These are phyloP conservation scores for Coluber constrictor DNA, from an alignment of 2,797 vertebrate genomes.

Conservation along the genomic window DNA sequence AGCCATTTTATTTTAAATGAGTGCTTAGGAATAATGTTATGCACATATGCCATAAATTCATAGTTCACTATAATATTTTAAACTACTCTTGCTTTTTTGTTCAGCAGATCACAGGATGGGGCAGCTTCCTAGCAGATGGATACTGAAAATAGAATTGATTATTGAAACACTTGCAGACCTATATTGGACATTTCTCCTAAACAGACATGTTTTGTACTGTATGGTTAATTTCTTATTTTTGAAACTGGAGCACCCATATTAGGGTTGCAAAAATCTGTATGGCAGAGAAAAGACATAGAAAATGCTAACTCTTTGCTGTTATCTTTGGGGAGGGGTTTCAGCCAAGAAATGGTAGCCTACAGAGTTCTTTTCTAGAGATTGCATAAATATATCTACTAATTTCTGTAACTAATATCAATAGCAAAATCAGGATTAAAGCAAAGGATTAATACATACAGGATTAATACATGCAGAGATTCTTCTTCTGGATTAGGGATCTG, in stretches of 20 bases:
- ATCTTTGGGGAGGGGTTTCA: neutral
- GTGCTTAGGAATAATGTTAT: neutral
- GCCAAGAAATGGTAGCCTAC: neutral
- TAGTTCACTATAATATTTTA: neutral
- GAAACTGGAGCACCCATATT: neutral
- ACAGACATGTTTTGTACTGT: neutral
- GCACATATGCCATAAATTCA: neutral
- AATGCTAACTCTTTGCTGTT: neutral
- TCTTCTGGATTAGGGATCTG: neutral
- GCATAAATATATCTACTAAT: slow-evolving; percentile 58
- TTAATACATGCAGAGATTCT: neutral
- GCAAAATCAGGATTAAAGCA: neutral
- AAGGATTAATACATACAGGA: neutral
- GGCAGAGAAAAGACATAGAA: neutral
- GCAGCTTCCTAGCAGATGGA: neutral
- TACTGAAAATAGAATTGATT: neutral
- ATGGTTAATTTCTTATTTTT: slow-evolving; percentile 8
- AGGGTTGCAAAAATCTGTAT: neutral
- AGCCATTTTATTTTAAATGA: neutral
- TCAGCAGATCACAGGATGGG: neutral
- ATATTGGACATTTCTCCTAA: neutral
- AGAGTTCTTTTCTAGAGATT: slow-evolving; percentile 50
- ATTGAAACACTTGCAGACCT: neutral
- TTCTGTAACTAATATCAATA: slow-evolving; percentile 17
- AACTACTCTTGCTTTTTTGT: neutral